A percentile compares a stretch with the other conserved stretches of the same genome.
Evolutionary conservation across 2,888 invertebrate species (phyloP).

Genomic region (Cheilosia pagana): DNA sequence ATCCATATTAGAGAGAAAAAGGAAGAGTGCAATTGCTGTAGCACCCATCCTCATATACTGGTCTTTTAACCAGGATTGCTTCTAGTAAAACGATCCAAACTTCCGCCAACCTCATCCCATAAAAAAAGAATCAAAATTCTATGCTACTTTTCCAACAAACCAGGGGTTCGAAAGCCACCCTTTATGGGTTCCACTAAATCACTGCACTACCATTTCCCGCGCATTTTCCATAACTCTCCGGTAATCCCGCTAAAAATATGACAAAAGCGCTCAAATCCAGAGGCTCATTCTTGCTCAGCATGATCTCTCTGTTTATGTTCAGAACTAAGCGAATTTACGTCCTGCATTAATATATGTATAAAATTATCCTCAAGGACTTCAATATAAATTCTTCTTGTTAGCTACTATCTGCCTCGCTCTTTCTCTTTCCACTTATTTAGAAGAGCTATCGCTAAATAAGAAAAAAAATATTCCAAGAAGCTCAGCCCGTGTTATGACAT

Average conservation of each 20-base stretch:
- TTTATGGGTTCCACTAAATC: too few relatives aligned
- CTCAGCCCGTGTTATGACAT: conserved; percentile 26
- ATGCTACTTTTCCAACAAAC: too few relatives aligned
- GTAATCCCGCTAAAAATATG: conserved; percentile 42
- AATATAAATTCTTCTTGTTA: conserved; percentile 46
- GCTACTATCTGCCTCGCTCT: background rate
- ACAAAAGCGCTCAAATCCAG: conserved; percentile 17
- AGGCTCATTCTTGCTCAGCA: conserved; percentile 42
- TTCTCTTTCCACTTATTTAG: background rate
- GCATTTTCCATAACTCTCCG: background rate
- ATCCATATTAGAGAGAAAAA: too few relatives aligned
- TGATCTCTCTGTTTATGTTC: conserved; percentile 35
- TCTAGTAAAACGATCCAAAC: too few relatives aligned
- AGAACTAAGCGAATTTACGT: conserved; percentile 38
- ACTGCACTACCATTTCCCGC: too few relatives aligned
- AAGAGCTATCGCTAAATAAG: background rate
- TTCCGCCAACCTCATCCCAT: too few relatives aligned
- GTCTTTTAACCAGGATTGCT: too few relatives aligned
- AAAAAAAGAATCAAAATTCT: too few relatives aligned
- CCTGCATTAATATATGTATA: conserved; percentile 46
- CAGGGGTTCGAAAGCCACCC: too few relatives aligned
- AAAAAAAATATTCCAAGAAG: conserved; percentile 17
- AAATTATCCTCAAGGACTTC: conserved; percentile 58
- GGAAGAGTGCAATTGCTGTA: too few relatives aligned
- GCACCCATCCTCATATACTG: too few relatives aligned